Base-by-base conservation (phyloP, 2,113 vertebrate species). In the Nannobrachium achirus region DNA sequence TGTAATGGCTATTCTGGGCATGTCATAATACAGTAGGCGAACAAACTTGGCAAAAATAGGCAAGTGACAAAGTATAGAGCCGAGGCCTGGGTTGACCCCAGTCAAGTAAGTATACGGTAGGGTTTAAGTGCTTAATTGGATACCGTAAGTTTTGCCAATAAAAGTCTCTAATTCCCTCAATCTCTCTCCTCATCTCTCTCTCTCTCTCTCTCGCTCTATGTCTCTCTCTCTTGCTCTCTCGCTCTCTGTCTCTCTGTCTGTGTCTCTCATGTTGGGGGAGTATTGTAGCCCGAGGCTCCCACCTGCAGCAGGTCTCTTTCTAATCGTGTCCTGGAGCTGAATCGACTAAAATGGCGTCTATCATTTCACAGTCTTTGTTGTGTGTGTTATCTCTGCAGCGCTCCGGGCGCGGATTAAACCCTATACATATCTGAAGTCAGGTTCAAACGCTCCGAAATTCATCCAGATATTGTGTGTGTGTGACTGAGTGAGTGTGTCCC, bases 251-350 rank as follows among this genome's bases (percentile, higher is more conserved):
- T 42, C 39, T 42, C 14, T 41, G 38, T 9, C 49, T n/a, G n/a
- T n/a, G n/a, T n/a, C n/a, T n/a, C n/a, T 1, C 57, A 63, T 62
- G 10, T 61, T 58, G 15, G 50, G 50, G 44, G 8, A 1, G 33
- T 4, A 7, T 51, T 1, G 60, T 75, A 73, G 85, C 89, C 72
- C 69, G 38, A 6, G 81, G 86, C 75, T 50, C 74, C 80, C 80
- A 86, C 86, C 89, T 85, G 86, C 66, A 68, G 69, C 40, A 69
- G 77, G 73, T 82, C 78, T 19, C 82, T 84, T 13, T 63, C 84
- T 83, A 87, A 88, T 87, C 76, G 55, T 82, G 41, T 84, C 87
- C 84, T 5, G 49, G 50, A 80, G 87, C 83, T 76, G 83, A 89
- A 88, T 80, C 49, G 71, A 76, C 78, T 80, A 78, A 80, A 88